Conservation (phyloP, 2,113 vertebrate species). For the Podarcis muralis region DNA sequence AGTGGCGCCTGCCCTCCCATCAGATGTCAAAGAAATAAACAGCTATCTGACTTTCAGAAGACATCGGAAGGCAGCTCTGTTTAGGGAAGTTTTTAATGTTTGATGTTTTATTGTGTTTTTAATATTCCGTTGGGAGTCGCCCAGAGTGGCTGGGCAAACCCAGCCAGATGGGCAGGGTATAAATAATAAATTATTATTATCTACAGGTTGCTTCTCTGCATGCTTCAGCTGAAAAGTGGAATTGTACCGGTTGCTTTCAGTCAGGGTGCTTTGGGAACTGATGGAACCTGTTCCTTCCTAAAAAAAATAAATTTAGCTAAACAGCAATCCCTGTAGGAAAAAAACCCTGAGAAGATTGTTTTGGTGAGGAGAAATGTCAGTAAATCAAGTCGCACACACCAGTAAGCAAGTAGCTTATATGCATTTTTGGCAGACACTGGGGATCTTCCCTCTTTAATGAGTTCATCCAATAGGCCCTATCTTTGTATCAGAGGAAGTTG, state of each 20-base stretch:
- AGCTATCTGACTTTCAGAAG: no score
- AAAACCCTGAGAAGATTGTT: slow-evolving; percentile 12
- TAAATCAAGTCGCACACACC: slow-evolving; percentile 15
- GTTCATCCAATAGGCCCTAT: neutral
- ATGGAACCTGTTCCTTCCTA: slow-evolving; percentile 34
- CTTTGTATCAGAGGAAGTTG: neutral
- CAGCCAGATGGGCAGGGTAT: no score
- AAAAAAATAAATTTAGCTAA: slow-evolving; percentile 28
- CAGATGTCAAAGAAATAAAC: no score
- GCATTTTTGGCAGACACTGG: neutral
- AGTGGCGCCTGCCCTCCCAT: no score
- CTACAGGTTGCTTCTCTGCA: slow-evolving; percentile 39
- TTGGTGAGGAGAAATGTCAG: neutral
- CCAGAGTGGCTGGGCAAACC: no score
- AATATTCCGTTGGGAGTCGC: no score
- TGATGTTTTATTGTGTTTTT: no score
- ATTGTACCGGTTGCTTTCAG: slow-evolving; percentile 35
- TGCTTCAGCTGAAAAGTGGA: slow-evolving; percentile 50
- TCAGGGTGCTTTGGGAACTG: slow-evolving; percentile 12
- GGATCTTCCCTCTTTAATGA: neutral
- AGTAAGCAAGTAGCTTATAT: slow-evolving; percentile 42
- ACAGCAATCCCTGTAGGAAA: neutral
- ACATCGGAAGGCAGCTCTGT: no score
- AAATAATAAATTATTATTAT: neutral
- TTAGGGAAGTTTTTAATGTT: no score